Evolutionary conservation across 2,797 vertebrate genomes (phyloP).

Genomic region (Falco berigora): DNA sequence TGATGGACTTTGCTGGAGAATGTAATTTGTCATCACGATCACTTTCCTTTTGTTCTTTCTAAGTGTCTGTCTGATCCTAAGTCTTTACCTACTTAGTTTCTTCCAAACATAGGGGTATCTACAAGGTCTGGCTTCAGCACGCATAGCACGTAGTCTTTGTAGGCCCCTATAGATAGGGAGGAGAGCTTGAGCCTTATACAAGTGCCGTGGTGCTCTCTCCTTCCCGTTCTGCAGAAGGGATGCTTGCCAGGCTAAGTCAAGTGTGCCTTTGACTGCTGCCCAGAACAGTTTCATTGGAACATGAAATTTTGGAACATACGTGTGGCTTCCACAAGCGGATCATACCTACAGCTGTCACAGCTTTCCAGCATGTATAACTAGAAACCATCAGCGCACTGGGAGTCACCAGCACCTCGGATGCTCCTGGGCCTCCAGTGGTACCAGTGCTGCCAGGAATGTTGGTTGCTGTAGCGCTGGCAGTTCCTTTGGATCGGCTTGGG

Average conservation of each 20-base stretch:
- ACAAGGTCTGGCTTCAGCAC: background rate
- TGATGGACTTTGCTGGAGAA: background rate
- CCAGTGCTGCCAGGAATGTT: rapidly evolving
- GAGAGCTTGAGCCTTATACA: background rate
- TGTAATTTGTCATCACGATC: background rate
- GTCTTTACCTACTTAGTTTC: background rate
- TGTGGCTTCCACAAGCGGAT: background rate
- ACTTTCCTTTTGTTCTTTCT: background rate
- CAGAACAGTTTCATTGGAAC: background rate
- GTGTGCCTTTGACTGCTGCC: rapidly evolving
- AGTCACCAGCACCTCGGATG: background rate
- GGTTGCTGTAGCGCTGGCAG: rapidly evolving
- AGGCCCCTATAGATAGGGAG: background rate
- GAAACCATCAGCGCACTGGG: background rate
- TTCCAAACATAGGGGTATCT: background rate
- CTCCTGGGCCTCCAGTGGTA: background rate
- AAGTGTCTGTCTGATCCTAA: background rate
- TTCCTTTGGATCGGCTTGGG: background rate
- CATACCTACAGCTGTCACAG: background rate
- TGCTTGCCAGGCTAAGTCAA: background rate
- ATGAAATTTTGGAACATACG: rapidly evolving
- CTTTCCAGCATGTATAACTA: background rate
- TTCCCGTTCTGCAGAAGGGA: background rate
- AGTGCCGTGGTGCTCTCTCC: background rate
- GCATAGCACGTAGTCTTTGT: background rate